A percentile compares a stretch with the other conserved stretches of the same genome.
phyloP scores from a whole-genome alignment of 1,140 invertebrate genomes.

The Trissolcus basalis region DNA sequence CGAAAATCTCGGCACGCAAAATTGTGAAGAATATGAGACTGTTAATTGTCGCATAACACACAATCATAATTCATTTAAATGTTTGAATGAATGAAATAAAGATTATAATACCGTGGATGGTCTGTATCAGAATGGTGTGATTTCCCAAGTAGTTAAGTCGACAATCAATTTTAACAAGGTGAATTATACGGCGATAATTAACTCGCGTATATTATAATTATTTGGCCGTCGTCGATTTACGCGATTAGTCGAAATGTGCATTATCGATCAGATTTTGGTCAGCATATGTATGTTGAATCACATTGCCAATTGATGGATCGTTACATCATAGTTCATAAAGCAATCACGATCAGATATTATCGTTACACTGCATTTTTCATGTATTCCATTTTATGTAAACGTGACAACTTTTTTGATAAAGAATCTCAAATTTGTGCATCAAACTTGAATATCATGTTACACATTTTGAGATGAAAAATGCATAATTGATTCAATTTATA shows the following conservation, averaged over 20 bases:
- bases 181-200: constrained; percentile 10
- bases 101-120: constrained; percentile 12
- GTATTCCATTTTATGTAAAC: too few relatives aligned
- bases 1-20: too few relatives aligned
- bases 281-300: not conserved
- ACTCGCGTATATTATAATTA: constrained; percentile 10
- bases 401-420: too few relatives aligned
- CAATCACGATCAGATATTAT: too few relatives aligned
- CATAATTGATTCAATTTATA: too few relatives aligned
- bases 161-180: constrained; percentile 20
- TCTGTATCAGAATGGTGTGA: constrained; percentile 1
- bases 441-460: too few relatives aligned
- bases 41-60: too few relatives aligned
- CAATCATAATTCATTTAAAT: constrained; percentile 6
- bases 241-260: constrained; percentile 1
- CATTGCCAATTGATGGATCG: not conserved
- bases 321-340: not conserved
- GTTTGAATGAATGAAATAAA: constrained; percentile 6
- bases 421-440: too few relatives aligned
- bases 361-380: too few relatives aligned
- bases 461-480: too few relatives aligned
- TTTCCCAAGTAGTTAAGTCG: constrained; percentile 4
- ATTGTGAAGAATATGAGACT: too few relatives aligned
- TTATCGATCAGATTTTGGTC: constrained; percentile 1
- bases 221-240: not conserved